These are phyloP conservation scores for Tapirus indicus DNA, from an alignment of 2,797 vertebrate species.

Conservation along the genomic window DNA sequence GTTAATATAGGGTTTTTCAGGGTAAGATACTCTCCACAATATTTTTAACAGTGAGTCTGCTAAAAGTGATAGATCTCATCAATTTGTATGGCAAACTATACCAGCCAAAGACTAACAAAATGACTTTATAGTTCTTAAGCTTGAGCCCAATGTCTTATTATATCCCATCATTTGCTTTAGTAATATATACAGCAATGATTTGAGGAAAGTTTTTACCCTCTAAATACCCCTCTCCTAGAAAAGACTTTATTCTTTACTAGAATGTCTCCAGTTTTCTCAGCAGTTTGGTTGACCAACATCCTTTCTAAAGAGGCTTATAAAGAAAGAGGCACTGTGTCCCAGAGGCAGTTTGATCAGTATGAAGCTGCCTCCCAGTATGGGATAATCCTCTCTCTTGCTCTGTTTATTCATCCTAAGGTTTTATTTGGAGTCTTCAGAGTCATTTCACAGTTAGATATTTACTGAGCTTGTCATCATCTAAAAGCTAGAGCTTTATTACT, in stretches of 20 bases:
- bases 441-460: slow-evolving; percentile 7
- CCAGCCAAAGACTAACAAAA: not conserved
- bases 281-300: not conserved
- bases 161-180: not conserved
- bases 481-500: not conserved
- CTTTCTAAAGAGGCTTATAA: not conserved
- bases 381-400: not conserved
- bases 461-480: not conserved
- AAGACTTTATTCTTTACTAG: not conserved
- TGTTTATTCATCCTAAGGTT: not conserved
- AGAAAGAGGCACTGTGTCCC: not conserved
- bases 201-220: not conserved
- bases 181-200: not conserved
- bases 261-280: not conserved
- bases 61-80: not conserved
- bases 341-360: not conserved
- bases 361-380: not conserved
- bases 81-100: not conserved
- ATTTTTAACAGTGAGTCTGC: not conserved
- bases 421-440: slow-evolving; percentile 20
- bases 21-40: not conserved
- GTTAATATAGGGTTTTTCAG: not conserved
- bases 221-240: not conserved
- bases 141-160: not conserved
- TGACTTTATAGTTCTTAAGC: not conserved